Base-by-base conservation (phyloP, 2,797 vertebrate species). In the Chloroceryle inda region DNA sequence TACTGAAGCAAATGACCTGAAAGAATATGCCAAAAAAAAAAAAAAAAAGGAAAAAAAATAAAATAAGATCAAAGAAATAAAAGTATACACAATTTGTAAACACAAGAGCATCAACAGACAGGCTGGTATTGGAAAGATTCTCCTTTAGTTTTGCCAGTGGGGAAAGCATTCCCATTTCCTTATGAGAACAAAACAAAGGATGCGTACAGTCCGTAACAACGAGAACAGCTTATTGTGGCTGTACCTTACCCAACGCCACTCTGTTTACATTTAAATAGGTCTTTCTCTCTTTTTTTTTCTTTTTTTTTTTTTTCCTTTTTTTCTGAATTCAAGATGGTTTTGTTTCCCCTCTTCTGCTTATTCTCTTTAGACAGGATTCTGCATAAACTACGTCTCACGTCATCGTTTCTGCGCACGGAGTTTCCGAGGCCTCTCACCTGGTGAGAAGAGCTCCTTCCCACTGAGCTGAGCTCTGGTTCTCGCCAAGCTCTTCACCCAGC, bases 21-120 rank as follows among this genome's bases (percentile, higher is more conserved):
- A 97, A 97, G 95, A 96, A 94, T 94, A 96, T 18, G 93, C 88
- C 13, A 94, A 96, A 93, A 94, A 94, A 94, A 61, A 81, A 92
- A 85, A 81, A 92, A 14, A 88, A 17, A 24, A 14, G 3, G 29
- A 23, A 83, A 92, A 81, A 81, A 92, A 55, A 77, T 75, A 85
- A 95, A 89, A 93, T 59, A 74, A 93, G 80, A 95, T 80, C 92
- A 96, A 96, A 94, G 91, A 96, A 97, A 95, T 91, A 96, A 97
- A 97, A 97, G 97, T 95, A 93, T 96, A 97, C 97, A 98, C 88
- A 89, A 66, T 97, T 90, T 98, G 98, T 98, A 98, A 98, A 98
- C 98, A 98, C 97, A 96, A 97, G 96, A 97, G 98, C 97, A 97
- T 97, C 97, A 90, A 97, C 1, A 96, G 96, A 98, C 97, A 97